Percentiles rank a stretch among this genome's conserved stretches.
phyloP scores from a whole-genome alignment of 2,888 invertebrate genomes.

The Drosophila colorata region DNA sequence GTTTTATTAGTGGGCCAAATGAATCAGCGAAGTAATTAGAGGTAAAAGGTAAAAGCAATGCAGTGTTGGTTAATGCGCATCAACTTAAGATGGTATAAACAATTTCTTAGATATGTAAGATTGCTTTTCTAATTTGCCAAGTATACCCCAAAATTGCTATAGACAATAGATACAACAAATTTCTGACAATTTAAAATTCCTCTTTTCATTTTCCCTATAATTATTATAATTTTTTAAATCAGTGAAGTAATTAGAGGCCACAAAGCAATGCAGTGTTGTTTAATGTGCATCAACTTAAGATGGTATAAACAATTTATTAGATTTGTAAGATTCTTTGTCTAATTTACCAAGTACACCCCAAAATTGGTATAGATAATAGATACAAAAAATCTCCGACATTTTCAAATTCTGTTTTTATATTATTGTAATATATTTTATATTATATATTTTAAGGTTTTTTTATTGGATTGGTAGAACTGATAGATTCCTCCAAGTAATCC shows the following conservation, averaged over 20 bases:
- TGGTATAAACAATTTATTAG: not conserved
- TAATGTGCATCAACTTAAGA: constrained; percentile 3
- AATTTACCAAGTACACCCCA: not conserved
- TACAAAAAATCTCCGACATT: not conserved
- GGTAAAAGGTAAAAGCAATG: constrained; percentile 10
- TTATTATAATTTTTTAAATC: too few species aligned
- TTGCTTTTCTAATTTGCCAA: not conserved
- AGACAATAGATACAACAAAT: not conserved
- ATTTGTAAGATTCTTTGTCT: not conserved
- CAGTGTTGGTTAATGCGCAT: constrained; percentile 6
- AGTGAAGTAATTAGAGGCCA: constrained; percentile 49
- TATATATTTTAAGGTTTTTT: too few species aligned
- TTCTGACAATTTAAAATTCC: not conserved
- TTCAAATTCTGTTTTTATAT: not conserved
- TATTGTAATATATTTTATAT: too few species aligned
- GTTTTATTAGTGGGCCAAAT: constrained; percentile 59
- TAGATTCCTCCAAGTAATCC: too few species aligned
- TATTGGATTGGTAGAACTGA: too few species aligned
- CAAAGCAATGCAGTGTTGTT: constrained; percentile 6
- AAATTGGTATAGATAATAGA: not conserved
- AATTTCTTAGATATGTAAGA: not conserved
- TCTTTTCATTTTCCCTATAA: too few species aligned
- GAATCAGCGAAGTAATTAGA: constrained; percentile 61
- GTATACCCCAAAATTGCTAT: not conserved
- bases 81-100: not conserved